A percentile compares a stretch with the other conserved stretches of the same genome.
Conservation (phyloP, 2,888 invertebrate genomes). For the Rhaphigaster nebulosa region DNA sequence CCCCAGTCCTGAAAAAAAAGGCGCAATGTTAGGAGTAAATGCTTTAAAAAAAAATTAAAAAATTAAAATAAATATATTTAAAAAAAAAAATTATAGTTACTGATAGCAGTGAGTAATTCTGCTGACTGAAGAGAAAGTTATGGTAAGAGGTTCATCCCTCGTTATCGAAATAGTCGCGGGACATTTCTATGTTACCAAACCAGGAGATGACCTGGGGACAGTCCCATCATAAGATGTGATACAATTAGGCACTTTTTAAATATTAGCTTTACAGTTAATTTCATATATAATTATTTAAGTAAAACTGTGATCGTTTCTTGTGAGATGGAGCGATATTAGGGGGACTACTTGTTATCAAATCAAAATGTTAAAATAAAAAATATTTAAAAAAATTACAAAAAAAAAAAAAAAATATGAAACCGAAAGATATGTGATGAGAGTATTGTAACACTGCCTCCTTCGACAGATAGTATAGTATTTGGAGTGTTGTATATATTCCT, state of each 20-base stretch:
- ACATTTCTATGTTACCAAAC: constrained; percentile 50
- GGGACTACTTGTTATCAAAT: constrained; percentile 63
- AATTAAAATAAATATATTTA: background rate
- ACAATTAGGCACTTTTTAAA: constrained; percentile 57
- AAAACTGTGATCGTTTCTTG: constrained; percentile 65
- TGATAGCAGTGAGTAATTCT: constrained; percentile 9
- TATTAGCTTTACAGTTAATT: constrained; percentile 58
- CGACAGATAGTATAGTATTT: constrained; percentile 64
- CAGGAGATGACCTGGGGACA: constrained; percentile 40
- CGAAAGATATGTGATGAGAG: constrained; percentile 63
- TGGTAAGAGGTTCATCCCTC: background rate
- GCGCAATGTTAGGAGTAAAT: constrained; percentile 1
- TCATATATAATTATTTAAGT: constrained; percentile 59
- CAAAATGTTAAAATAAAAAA: constrained; percentile 59
- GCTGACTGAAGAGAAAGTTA: constrained; percentile 1
- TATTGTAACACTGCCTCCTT: constrained; percentile 65
- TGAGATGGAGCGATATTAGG: constrained; percentile 62
- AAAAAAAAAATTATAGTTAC: constrained; percentile 26
- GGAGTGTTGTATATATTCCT: constrained; percentile 64
- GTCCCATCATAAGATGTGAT: constrained; percentile 50
- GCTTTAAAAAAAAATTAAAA: background rate
- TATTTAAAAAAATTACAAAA: constrained; percentile 57
- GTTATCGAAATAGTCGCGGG: background rate
- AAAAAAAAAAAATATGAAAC: constrained; percentile 52
- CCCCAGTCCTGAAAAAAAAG: background rate